phyloP scores from a whole-genome alignment of 2,797 vertebrate species.

The Meriones psammophilus region DNA sequence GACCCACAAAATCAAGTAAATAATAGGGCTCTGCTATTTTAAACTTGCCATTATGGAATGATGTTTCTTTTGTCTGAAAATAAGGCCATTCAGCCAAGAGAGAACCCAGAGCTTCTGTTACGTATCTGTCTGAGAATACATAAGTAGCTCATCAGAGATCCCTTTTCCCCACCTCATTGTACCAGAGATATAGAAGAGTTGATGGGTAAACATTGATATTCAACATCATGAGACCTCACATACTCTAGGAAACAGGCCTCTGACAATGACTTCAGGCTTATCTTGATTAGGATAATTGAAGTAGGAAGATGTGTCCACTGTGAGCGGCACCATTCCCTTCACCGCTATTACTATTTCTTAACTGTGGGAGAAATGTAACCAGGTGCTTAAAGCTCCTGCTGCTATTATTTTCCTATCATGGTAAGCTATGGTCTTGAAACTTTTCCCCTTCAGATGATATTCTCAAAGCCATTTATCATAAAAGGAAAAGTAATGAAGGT shows the following conservation, averaged over 20 bases:
- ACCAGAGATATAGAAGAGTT: background rate
- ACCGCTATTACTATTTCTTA: background rate
- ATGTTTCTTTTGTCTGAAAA: background rate
- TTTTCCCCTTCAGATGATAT: background rate
- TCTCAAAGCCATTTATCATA: background rate
- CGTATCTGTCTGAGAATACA: background rate
- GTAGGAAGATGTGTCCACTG: background rate
- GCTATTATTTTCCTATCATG: background rate
- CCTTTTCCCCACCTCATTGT: accelerated
- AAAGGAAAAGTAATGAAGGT: background rate
- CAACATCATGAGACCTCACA: background rate
- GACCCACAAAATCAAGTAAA: conserved; percentile 46
- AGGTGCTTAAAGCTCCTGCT: background rate
- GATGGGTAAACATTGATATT: background rate
- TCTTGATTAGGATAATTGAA: background rate
- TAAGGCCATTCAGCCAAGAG: background rate
- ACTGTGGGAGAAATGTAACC: background rate
- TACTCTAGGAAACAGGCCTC: too few relatives aligned
- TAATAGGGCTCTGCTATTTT: background rate
- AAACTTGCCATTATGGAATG: background rate
- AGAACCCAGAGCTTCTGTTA: background rate
- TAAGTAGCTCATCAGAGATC: background rate
- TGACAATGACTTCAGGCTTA: too few relatives aligned
- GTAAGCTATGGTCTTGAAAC: background rate
- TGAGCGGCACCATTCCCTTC: background rate